phyloP scores from a whole-genome alignment of 2,888 invertebrate species.

The Chelonus formosanus region DNA sequence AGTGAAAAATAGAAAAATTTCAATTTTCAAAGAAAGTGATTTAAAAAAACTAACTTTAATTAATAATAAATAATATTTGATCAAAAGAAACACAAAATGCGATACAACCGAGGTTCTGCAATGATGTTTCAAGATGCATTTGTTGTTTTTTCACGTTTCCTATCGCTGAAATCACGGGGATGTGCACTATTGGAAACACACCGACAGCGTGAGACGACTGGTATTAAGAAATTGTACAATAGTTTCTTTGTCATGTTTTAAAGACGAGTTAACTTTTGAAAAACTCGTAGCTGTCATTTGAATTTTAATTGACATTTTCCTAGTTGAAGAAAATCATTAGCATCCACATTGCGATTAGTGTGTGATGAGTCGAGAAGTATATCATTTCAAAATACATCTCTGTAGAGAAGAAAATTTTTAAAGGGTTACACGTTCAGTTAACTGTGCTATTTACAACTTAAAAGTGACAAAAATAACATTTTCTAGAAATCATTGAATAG shows the following conservation, averaged over 20 bases:
- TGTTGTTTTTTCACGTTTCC: constrained; percentile 63
- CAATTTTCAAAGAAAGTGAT: too few species aligned
- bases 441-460: too few species aligned
- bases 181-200: constrained; percentile 80
- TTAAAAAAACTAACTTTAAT: neutral
- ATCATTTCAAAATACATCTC: too few species aligned
- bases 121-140: constrained; percentile 64
- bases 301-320: constrained; percentile 17
- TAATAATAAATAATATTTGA: neutral
- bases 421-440: too few species aligned
- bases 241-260: constrained; percentile 88
- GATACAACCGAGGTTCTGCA: constrained; percentile 55
- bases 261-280: constrained; percentile 58
- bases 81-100: constrained; percentile 40
- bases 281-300: constrained; percentile 17
- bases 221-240: constrained; percentile 87
- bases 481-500: too few species aligned
- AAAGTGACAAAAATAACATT: too few species aligned
- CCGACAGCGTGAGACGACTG: constrained; percentile 83
- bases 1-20: too few species aligned
- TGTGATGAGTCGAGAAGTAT: too few species aligned
- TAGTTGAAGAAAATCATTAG: constrained; percentile 27
- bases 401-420: too few species aligned
- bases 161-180: constrained; percentile 61
- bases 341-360: too few species aligned